Evolutionary conservation across 2,797 vertebrate genomes (phyloP).

Genomic region (Xenentodon cancila): DNA sequence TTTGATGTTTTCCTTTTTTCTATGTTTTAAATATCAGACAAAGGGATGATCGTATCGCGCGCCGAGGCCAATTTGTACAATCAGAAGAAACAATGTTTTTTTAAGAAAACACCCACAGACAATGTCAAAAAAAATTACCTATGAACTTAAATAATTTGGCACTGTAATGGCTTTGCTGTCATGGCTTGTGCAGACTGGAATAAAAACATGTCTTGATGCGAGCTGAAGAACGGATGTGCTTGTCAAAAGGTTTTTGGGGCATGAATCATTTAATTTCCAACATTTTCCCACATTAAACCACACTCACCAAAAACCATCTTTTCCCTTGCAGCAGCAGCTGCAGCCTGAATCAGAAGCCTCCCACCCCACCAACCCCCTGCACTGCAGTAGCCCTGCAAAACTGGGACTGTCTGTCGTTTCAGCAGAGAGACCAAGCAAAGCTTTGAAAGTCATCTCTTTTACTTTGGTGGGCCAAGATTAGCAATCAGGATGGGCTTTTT

Average conservation of each 20-base stretch:
- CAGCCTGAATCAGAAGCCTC: slow-evolving; percentile 23
- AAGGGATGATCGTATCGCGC: slow-evolving; percentile 4
- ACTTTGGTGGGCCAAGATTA: slow-evolving; percentile 71
- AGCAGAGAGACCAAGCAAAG: slow-evolving; percentile 45
- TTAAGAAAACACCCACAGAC: background rate
- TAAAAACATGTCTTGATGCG: slow-evolving; percentile 33
- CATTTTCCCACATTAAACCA: slow-evolving; percentile 55
- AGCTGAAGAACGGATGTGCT: slow-evolving; percentile 31
- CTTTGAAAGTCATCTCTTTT: slow-evolving; percentile 73
- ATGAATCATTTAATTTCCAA: slow-evolving; percentile 55
- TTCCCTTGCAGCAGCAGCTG: slow-evolving; percentile 37
- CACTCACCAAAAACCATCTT: slow-evolving; percentile 36
- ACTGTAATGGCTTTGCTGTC: background rate
- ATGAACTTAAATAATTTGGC: background rate
- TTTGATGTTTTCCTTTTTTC: slow-evolving; percentile 31
- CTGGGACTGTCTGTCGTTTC: slow-evolving; percentile 63
- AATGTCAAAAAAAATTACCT: background rate
- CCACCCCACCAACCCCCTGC: slow-evolving; percentile 28
- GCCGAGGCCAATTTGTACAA: background rate
- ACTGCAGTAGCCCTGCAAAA: slow-evolving; percentile 56
- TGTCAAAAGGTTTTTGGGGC: slow-evolving; percentile 25
- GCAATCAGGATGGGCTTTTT: slow-evolving; percentile 56
- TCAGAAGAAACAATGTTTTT: background rate
- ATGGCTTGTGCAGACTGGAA: background rate
- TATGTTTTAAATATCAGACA: slow-evolving; percentile 23